Evolutionary conservation across 2,797 vertebrate genomes (phyloP).

Genomic region (Crossoptilon crossoptilon): DNA sequence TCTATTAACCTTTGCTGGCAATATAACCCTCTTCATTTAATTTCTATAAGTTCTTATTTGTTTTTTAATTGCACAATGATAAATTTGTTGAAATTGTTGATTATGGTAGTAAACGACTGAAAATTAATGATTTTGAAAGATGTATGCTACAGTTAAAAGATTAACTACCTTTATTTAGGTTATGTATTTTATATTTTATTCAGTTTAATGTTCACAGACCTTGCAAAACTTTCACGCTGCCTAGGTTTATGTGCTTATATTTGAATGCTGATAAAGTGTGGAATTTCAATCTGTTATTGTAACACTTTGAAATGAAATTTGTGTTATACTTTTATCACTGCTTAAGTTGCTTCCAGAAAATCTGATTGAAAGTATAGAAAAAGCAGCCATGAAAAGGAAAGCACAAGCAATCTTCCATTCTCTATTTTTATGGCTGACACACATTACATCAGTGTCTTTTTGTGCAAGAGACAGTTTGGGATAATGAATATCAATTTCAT

Average conservation of each 20-base stretch:
- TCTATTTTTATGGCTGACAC: conserved; percentile 53
- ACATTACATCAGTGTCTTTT: conserved; percentile 67
- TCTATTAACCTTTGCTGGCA: neutral
- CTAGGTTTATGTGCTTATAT: conserved; percentile 25
- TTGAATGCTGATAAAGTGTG: conserved; percentile 49
- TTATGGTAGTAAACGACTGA: neutral
- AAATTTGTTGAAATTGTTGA: neutral
- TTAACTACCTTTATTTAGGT: conserved; percentile 10
- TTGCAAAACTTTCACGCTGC: neutral
- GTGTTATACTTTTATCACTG: conserved; percentile 38
- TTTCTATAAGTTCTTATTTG: conserved; percentile 2
- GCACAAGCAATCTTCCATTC: conserved; percentile 22
- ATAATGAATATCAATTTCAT: conserved; percentile 75
- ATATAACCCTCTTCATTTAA: neutral
- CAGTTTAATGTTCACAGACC: neutral
- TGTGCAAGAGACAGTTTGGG: conserved; percentile 41
- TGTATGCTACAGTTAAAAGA: neutral
- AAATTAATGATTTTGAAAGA: neutral
- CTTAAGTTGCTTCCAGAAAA: conserved; percentile 55
- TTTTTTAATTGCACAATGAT: neutral
- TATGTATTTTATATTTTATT: neutral
- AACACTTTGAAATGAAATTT: conserved; percentile 53
- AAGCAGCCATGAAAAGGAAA: conserved; percentile 55
- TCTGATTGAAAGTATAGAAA: conserved; percentile 56
- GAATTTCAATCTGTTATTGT: conserved; percentile 63